phyloP scores from a whole-genome alignment of 2,113 vertebrate species.

The Zapornia atra region DNA sequence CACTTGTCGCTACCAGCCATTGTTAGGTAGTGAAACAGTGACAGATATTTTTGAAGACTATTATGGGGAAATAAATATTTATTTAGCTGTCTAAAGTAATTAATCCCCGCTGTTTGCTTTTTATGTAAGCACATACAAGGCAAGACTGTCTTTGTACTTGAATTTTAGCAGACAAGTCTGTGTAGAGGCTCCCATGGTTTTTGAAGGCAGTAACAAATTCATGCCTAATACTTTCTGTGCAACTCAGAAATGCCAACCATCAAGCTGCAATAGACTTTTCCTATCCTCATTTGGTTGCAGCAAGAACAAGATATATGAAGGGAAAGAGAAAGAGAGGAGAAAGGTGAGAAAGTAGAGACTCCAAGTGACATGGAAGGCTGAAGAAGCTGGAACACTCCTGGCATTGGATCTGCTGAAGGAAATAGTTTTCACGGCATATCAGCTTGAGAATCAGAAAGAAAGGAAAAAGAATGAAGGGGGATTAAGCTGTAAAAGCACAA shows the following conservation, averaged over 20 bases:
- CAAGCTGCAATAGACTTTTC: slow-evolving; percentile 24
- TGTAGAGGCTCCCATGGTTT: neutral
- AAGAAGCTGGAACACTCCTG: neutral
- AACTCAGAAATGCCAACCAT: neutral
- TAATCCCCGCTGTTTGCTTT: slow-evolving; percentile 72
- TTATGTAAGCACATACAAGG: slow-evolving; percentile 71
- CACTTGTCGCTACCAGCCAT: slow-evolving; percentile 54
- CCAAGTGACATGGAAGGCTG: neutral
- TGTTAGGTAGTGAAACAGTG: slow-evolving; percentile 59
- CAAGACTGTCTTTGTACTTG: slow-evolving; percentile 61
- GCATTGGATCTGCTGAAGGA: slow-evolving; percentile 9
- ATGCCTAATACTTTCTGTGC: neutral
- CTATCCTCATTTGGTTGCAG: neutral
- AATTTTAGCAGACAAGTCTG: slow-evolving; percentile 38
- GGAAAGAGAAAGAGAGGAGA: neutral
- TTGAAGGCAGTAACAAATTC: slow-evolving; percentile 42
- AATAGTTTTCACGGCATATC: slow-evolving; percentile 34
- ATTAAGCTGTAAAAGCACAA: slow-evolving; percentile 70
- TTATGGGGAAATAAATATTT: slow-evolving; percentile 75
- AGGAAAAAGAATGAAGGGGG: neutral
- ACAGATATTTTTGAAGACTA: slow-evolving; percentile 68
- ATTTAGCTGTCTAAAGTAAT: slow-evolving; percentile 76
- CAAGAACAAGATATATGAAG: neutral
- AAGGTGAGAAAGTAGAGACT: neutral
- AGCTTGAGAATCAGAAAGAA: slow-evolving; percentile 33